Evolutionary conservation across 2,888 invertebrate genomes (phyloP), one percentile per base, ranked within the genome.

Genomic region (Gryllus longicercus): DNA sequence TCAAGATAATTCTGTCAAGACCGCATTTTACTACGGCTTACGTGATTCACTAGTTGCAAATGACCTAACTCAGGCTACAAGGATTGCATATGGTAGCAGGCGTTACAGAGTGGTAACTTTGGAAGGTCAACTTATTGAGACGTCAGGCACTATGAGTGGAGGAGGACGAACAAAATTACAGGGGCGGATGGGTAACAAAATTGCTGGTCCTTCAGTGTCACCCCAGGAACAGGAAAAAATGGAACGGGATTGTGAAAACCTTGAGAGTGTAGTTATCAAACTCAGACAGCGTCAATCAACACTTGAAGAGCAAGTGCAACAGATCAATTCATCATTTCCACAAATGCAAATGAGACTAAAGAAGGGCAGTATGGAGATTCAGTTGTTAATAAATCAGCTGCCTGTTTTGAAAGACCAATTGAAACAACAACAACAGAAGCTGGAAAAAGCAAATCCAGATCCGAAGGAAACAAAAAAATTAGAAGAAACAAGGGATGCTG

Each of bases 121-220:
- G 1, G 91, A 91, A 4, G 98, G 98, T 14, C 94, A 96, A 84
- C 88, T 97, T 2, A 94, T 98, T 82, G 97, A 98, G 86, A 90
- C 91, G 1, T 92, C 94, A 74, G 97, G 96, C 85, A 96, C 97
- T 2, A 97, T 99, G 96, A 94, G 95, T 80, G 99, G 99, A 78
- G 99, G 99, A 83, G 99, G 99, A 2, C 92, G 89, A 77, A 87
- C 89, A 0, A 91, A 91, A 4, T 87, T 90, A 81, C 91, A 91
- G 77, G 97, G 97, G 0, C 91, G 95, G 82, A 98, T 98, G 95
- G 94, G 95, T 0, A 63, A 63, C n/a, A 63, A 63, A 63, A 63
- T 63, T 63, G 63, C 63, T 14, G 63, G 63, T 63, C 63, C 63
- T 63, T 63, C 63, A 63, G 85, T 85, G 51, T 84, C 86, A 2